Conservation (phyloP, 2,797 vertebrate genomes). For the Podarcis siculus region DNA sequence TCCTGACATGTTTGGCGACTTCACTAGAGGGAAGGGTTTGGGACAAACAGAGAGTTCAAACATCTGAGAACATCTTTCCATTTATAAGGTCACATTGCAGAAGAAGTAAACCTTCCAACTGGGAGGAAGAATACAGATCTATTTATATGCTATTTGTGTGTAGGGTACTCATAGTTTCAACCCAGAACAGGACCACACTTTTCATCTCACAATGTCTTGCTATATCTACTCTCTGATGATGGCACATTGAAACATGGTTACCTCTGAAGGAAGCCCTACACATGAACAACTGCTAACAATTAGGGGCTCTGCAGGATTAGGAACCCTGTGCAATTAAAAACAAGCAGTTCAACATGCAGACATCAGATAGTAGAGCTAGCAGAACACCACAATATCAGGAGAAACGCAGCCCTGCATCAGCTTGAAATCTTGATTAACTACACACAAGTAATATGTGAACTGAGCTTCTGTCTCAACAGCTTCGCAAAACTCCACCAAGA, state of each 20-base stretch:
- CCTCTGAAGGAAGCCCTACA: too few species aligned
- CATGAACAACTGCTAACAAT: too few species aligned
- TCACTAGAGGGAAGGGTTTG: conserved; percentile 43
- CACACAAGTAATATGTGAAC: neutral
- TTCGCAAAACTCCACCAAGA: neutral
- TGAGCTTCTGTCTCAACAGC: neutral
- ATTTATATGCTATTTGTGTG: neutral
- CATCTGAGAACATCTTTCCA: neutral
- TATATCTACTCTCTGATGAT: too few species aligned
- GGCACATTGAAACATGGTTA: too few species aligned
- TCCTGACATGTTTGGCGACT: conserved; percentile 86
- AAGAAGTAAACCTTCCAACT: neutral
- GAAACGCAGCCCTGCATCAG: neutral
- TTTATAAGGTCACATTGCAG: neutral
- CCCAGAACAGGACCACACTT: neutral
- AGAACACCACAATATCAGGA: neutral
- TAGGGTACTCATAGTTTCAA: neutral
- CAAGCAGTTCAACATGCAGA: neutral
- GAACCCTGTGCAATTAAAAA: neutral
- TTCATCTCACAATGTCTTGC: neutral
- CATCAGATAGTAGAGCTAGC: neutral
- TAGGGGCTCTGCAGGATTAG: neutral
- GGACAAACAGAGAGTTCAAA: neutral
- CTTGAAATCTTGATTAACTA: neutral
- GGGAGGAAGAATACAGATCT: neutral